These are phyloP conservation scores for Scleropages formosus DNA, from an alignment of 2,797 vertebrate species.

Conservation along the genomic window DNA sequence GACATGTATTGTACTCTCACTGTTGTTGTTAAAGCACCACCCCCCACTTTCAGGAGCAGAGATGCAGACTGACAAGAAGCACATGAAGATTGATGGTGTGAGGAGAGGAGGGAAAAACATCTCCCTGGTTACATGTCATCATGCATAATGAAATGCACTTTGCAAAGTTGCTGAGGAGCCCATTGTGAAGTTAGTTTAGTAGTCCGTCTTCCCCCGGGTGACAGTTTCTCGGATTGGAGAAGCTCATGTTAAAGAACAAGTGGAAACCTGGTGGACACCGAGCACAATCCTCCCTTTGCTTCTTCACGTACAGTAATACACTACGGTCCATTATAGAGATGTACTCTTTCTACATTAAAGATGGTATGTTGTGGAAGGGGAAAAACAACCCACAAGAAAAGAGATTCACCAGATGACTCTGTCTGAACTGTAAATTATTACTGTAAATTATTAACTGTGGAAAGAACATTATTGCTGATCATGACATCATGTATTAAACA, in stretches of 20 bases:
- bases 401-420: no score
- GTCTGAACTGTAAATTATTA: no score
- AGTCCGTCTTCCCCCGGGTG: slow-evolving; percentile 5
- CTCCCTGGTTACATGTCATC: slow-evolving; percentile 1
- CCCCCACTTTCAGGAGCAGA: neutral
- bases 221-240: neutral
- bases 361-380: no score
- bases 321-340: no score
- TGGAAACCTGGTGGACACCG: slow-evolving; percentile 3
- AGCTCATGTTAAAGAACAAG: neutral
- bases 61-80: slow-evolving; percentile 8
- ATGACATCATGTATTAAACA: no score
- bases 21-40: no score
- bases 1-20: neutral
- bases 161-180: slow-evolving; percentile 24
- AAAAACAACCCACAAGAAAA: no score
- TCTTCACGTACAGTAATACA: neutral
- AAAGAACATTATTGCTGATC: no score
- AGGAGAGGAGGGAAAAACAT: neutral
- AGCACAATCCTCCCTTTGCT: neutral
- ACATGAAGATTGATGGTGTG: neutral
- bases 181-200: slow-evolving; percentile 17
- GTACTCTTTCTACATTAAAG: no score
- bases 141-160: slow-evolving; percentile 25
- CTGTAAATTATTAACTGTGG: no score